Conservation (phyloP, 2,797 vertebrate species). For the Sebastes alutus region DNA sequence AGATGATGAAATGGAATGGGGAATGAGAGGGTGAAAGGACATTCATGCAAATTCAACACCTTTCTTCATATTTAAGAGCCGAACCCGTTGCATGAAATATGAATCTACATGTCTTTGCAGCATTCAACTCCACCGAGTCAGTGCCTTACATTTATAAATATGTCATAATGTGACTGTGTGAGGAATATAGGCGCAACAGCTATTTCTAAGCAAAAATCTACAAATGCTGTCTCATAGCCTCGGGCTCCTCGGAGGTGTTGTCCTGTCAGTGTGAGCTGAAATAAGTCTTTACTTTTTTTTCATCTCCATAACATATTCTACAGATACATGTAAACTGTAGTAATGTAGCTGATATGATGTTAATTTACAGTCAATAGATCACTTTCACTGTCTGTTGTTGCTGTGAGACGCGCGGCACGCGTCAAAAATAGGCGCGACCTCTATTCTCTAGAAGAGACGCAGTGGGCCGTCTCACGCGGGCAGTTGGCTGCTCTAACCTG, state of each 20-base stretch:
- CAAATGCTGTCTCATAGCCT: neutral
- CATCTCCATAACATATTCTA: no score
- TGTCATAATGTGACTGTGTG: slow-evolving; percentile 49
- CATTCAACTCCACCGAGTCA: neutral
- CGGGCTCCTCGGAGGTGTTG: neutral
- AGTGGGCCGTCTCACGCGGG: no score
- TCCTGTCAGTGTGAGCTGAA: neutral
- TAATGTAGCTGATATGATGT: no score
- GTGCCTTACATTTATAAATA: slow-evolving; percentile 36
- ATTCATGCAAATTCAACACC: slow-evolving; percentile 54
- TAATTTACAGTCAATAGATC: no score
- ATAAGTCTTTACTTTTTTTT: no score
- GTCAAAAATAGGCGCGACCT: no score
- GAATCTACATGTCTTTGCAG: slow-evolving; percentile 44
- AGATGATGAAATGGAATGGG: slow-evolving; percentile 54
- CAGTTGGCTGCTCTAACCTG: no score
- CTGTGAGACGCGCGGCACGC: no score
- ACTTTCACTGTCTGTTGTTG: no score
- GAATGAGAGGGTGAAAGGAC: slow-evolving; percentile 55
- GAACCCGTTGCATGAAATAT: slow-evolving; percentile 36
- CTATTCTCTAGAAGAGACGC: no score
- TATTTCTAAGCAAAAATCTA: neutral
- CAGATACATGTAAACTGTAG: no score
- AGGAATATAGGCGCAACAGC: neutral
- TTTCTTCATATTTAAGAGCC: slow-evolving; percentile 44